phyloP scores from a whole-genome alignment of 2,888 invertebrate genomes.

The Altica lythri region DNA sequence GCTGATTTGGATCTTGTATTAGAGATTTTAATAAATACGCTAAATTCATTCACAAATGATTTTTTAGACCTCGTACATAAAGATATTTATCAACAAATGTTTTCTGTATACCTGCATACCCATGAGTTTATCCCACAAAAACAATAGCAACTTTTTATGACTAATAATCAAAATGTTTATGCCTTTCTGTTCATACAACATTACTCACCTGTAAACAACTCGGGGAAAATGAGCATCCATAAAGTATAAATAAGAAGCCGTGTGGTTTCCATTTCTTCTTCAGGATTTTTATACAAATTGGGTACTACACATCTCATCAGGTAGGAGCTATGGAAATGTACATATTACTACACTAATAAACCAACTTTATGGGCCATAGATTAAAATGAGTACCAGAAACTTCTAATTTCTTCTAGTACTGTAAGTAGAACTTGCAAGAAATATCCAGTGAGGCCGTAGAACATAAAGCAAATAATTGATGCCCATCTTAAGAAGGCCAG shows the following conservation, averaged over 20 bases:
- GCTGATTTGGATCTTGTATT: too few relatives aligned
- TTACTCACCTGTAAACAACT: conserved; percentile 42
- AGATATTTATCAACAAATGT: too few relatives aligned
- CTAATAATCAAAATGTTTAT: too few relatives aligned
- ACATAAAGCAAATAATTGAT: neutral
- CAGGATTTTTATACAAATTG: conserved; percentile 18
- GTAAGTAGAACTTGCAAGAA: neutral
- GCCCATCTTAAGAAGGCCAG: neutral
- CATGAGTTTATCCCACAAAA: too few relatives aligned
- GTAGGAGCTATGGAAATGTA: conserved; percentile 33
- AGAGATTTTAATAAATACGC: too few relatives aligned
- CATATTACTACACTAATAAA: conserved; percentile 25
- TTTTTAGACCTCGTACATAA: too few relatives aligned
- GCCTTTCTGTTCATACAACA: too few relatives aligned
- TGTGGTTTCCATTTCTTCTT: conserved; percentile 35
- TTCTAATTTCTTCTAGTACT: neutral
- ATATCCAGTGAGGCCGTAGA: neutral
- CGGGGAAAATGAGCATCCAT: conserved; percentile 41
- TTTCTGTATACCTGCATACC: too few relatives aligned
- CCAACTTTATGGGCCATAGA: conserved; percentile 1
- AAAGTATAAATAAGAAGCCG: conserved; percentile 39
- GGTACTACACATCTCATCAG: conserved; percentile 28
- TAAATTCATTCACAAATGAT: too few relatives aligned
- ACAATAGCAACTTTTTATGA: too few relatives aligned
- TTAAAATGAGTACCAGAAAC: too few relatives aligned